These are phyloP conservation scores for Macrobrachium rosenbergii DNA, from an alignment of 1,140 invertebrate genomes.

Conservation along the genomic window DNA sequence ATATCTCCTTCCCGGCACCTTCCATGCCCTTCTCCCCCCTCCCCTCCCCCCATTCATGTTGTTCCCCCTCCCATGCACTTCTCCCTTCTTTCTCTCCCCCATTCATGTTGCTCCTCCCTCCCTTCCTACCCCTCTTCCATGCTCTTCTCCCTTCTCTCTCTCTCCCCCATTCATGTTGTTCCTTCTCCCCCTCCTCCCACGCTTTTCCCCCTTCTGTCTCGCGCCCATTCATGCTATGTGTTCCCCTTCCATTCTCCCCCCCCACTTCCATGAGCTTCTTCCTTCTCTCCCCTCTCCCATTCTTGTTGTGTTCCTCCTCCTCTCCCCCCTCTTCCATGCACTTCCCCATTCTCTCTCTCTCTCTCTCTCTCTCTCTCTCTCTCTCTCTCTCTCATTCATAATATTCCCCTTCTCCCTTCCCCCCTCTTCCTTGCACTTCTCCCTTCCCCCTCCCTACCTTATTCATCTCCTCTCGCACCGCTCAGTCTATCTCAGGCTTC, in stretches of 20 bases:
- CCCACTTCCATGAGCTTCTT: background rate
- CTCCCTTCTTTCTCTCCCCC: background rate
- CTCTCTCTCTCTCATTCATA: too few species aligned
- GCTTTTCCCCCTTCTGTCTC: background rate
- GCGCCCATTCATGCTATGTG: background rate
- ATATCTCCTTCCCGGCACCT: background rate
- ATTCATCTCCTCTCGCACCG: too few species aligned
- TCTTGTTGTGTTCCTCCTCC: background rate
- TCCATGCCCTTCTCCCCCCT: background rate
- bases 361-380: too few species aligned
- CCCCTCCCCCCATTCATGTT: background rate
- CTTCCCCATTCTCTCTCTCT: too few species aligned
- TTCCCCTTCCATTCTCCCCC: background rate
- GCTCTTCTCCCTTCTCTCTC: background rate
- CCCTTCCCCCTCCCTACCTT: background rate
- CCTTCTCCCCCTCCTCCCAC: constrained; percentile 5
- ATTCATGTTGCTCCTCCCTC: background rate
- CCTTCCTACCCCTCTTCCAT: too few species aligned
- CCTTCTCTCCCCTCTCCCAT: background rate
- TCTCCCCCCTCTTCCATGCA: background rate
- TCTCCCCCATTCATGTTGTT: background rate
- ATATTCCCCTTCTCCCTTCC: background rate
- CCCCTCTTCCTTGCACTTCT: too few species aligned
- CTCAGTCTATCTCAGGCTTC: too few species aligned
- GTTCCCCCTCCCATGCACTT: background rate